Evolutionary conservation across 2,113 vertebrate genomes (phyloP).

Genomic region (Ochotona princeps): DNA sequence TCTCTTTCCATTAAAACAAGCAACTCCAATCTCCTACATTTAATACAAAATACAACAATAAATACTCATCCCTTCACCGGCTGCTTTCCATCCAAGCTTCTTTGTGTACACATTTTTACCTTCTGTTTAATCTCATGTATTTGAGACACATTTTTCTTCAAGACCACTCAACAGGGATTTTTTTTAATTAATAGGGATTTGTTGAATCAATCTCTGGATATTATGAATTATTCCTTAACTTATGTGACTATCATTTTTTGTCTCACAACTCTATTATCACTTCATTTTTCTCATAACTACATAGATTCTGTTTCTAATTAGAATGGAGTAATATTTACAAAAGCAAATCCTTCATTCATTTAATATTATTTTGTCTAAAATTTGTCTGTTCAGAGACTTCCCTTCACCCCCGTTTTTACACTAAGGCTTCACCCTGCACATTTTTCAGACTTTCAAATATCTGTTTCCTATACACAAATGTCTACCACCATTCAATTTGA

Average conservation of each 20-base stretch:
- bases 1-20: not conserved
- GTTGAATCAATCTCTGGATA: not conserved
- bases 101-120: not conserved
- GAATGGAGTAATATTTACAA: not conserved
- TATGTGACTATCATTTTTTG: not conserved
- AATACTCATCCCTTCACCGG: not conserved
- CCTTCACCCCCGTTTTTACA: not conserved
- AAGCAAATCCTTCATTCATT: not conserved
- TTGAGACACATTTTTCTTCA: not conserved
- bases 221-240: not conserved
- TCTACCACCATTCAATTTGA: not conserved
- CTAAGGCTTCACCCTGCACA: not conserved
- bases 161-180: not conserved
- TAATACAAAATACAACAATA: not conserved
- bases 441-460: not conserved
- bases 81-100: not conserved
- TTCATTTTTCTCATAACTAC: not conserved
- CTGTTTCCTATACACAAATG: not conserved
- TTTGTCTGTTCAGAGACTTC: not conserved
- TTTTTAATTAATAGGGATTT: not conserved
- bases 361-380: not conserved
- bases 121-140: not conserved
- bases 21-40: not conserved
- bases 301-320: not conserved
- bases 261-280: not conserved